Conservation (phyloP, 2,797 vertebrate genomes). For the Calcarius lapponicus region DNA sequence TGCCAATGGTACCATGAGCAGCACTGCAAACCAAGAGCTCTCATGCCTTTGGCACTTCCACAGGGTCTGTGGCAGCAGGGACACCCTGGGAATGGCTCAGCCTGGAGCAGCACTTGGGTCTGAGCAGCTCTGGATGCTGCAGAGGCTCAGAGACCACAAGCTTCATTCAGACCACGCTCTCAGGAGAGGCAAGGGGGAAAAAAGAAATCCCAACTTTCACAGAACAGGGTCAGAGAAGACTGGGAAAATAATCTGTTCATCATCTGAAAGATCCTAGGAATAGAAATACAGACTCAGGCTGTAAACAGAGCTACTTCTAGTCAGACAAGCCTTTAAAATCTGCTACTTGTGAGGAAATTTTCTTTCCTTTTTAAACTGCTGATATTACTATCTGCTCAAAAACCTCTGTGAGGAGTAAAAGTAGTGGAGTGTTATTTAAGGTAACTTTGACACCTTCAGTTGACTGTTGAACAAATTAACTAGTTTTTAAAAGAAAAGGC, state of each 20-base stretch:
- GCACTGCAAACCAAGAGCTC: accelerated
- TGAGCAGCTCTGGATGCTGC: background rate
- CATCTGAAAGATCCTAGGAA: background rate
- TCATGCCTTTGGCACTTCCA: background rate
- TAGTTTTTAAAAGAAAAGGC: background rate
- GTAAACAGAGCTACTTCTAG: background rate
- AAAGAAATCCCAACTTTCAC: background rate
- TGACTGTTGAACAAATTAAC: background rate
- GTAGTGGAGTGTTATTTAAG: background rate
- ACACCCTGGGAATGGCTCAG: background rate
- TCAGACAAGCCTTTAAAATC: conserved; percentile 4
- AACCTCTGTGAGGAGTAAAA: background rate
- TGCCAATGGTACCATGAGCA: background rate
- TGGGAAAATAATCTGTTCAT: background rate
- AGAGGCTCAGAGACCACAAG: accelerated
- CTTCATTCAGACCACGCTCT: accelerated
- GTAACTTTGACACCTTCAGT: background rate
- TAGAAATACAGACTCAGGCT: background rate
- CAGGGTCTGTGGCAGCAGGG: background rate
- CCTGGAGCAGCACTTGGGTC: background rate
- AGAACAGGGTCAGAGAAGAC: background rate
- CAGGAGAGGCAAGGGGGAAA: background rate
- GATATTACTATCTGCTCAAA: background rate
- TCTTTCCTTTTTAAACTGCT: background rate
- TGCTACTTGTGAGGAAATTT: background rate